These are phyloP conservation scores for Salticus scenicus DNA, from an alignment of 2,888 invertebrate species.

Conservation along the genomic window DNA sequence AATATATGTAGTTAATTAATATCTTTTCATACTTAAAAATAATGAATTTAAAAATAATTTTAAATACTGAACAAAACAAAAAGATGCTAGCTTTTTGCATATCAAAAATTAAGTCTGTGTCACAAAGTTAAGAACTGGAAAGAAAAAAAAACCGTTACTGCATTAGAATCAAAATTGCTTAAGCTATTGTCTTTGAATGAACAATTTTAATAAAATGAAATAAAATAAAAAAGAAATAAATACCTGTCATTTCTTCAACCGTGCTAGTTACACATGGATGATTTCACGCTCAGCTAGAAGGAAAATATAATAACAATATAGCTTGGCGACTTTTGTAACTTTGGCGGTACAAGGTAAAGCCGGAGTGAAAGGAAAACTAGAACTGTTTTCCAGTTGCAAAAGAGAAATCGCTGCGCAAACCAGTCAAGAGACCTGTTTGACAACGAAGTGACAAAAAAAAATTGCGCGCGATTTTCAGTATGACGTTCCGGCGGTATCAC, in stretches of 20 bases:
- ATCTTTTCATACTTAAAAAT: no score
- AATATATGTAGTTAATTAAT: no score
- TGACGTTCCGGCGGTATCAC: not conserved
- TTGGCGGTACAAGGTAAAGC: not conserved
- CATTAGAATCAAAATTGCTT: no score
- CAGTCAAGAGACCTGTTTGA: no score
- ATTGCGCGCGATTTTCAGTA: not conserved
- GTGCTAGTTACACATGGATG: not conserved
- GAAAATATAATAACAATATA: not conserved
- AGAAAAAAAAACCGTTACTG: no score
- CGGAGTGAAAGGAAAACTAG: not conserved
- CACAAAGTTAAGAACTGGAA: no score
- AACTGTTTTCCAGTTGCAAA: not conserved
- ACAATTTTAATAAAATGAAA: not conserved
- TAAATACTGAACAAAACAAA: no score
- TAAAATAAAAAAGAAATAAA: not conserved
- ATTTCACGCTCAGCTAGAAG: not conserved
- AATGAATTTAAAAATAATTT: no score
- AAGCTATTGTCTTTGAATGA: no score
- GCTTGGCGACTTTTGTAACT: not conserved
- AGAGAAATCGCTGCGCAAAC: not conserved
- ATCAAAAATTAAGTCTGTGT: no score
- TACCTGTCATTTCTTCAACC: conserved; percentile 4
- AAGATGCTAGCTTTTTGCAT: no score
- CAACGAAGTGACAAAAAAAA: not conserved